These are phyloP conservation scores for Piliocolobus tephrosceles DNA, from an alignment of 2,113 vertebrate species.

Conservation along the genomic window DNA sequence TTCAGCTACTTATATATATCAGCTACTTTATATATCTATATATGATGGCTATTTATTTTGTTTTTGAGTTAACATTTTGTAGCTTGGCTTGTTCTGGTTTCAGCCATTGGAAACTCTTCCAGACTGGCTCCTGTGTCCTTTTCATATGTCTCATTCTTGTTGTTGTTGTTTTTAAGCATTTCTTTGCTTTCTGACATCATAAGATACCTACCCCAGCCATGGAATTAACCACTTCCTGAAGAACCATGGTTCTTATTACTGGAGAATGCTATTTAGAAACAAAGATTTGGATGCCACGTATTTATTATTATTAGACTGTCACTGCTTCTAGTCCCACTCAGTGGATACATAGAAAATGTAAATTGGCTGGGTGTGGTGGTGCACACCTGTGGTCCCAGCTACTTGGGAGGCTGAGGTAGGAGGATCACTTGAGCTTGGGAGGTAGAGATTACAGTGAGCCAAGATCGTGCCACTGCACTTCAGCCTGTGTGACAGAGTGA, in stretches of 20 bases:
- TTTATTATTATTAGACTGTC: not conserved
- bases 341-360: not conserved
- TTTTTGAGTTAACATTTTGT: not conserved
- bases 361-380: too few relatives aligned
- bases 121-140: not conserved
- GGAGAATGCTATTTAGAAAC: slow-evolving; percentile 15
- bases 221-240: not conserved
- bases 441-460: too few relatives aligned
- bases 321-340: not conserved
- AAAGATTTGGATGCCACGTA: not conserved
- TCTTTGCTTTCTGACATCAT: not conserved
- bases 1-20: not conserved
- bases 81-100: not conserved
- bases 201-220: not conserved
- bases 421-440: too few relatives aligned
- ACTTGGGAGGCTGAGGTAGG: too few relatives aligned
- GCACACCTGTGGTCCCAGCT: too few relatives aligned
- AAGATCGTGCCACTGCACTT: too few relatives aligned
- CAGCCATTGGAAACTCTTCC: not conserved
- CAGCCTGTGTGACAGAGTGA: too few relatives aligned
- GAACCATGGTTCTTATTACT: not conserved
- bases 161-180: not conserved
- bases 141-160: not conserved
- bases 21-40: too few relatives aligned
- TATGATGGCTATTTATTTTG: not conserved